Evolutionary conservation across 2,113 vertebrate genomes (phyloP).

Genomic region (Laticauda laticaudata): DNA sequence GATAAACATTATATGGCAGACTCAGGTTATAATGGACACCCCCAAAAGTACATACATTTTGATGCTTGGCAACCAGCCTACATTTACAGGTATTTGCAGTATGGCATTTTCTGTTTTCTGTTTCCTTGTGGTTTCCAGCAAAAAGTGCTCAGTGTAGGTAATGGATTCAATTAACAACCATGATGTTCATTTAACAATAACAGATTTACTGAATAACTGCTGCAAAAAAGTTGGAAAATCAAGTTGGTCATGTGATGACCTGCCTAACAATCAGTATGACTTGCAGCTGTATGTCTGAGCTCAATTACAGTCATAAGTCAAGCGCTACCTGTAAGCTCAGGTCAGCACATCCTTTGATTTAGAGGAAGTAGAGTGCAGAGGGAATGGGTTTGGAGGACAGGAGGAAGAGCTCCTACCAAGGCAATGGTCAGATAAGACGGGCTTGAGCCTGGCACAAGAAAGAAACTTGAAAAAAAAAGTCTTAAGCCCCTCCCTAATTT

Average conservation of each 20-base stretch:
- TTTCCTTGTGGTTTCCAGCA: not conserved
- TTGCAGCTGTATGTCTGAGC: not conserved
- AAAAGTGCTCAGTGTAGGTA: not conserved
- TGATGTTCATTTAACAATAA: not conserved
- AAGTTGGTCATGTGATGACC: not conserved
- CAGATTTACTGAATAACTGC: not conserved
- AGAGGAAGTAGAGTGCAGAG: not conserved
- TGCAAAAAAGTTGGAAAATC: not conserved
- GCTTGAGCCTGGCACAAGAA: not conserved
- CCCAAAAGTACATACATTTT: not conserved
- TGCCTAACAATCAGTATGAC: not conserved
- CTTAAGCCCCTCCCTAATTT: not conserved
- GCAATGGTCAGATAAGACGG: not conserved
- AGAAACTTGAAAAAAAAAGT: not conserved
- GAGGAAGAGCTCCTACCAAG: not conserved
- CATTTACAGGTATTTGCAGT: not conserved
- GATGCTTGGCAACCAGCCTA: not conserved
- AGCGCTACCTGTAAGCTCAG: not conserved
- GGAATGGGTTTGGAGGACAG: not conserved
- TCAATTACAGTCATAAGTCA: not conserved
- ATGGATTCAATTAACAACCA: not conserved
- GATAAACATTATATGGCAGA: constrained; percentile 7
- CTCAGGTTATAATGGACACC: not conserved
- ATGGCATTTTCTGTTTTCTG: not conserved
- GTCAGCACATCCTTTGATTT: not conserved